phyloP scores from a whole-genome alignment of 1,140 invertebrate genomes.

The Sycophaga agraensis region DNA sequence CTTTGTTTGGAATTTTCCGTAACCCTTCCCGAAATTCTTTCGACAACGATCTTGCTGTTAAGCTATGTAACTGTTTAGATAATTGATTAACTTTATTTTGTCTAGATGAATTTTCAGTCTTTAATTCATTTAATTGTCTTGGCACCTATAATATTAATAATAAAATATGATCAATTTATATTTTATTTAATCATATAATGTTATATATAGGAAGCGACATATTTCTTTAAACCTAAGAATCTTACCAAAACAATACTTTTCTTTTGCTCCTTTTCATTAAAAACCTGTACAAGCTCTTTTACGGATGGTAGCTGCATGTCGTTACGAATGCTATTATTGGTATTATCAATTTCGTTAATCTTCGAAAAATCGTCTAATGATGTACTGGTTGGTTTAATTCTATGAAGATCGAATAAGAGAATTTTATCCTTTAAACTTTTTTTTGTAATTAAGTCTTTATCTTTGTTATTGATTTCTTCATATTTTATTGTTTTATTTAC shows the following conservation, averaged over 20 bases:
- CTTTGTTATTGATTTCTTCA: too few relatives aligned
- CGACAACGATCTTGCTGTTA: conserved; percentile 78
- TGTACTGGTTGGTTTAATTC: neutral
- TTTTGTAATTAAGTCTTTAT: too few relatives aligned
- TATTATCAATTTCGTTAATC: neutral
- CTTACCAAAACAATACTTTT: neutral
- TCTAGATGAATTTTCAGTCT: neutral
- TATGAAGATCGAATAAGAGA: neutral
- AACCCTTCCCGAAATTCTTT: conserved; percentile 74
- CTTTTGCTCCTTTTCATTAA: conserved; percentile 29
- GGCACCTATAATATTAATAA: conserved; percentile 26
- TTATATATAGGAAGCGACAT: too few relatives aligned
- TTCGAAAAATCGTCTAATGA: neutral
- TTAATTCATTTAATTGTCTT: conserved; percentile 23
- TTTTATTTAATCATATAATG: neutral
- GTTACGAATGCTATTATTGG: neutral
- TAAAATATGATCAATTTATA: neutral
- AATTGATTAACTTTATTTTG: conserved; percentile 39
- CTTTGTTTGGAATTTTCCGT: conserved; percentile 46
- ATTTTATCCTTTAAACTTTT: too few relatives aligned
- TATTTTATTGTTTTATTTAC: too few relatives aligned
- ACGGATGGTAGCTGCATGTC: conserved; percentile 46
- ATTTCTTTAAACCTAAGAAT: neutral
- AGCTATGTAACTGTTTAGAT: conserved; percentile 70
- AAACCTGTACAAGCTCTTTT: conserved; percentile 46